A percentile compares a stretch with the other conserved stretches of the same genome.
phyloP scores from a whole-genome alignment of 2,113 vertebrate species.

The Hymenochirus boettgeri region DNA sequence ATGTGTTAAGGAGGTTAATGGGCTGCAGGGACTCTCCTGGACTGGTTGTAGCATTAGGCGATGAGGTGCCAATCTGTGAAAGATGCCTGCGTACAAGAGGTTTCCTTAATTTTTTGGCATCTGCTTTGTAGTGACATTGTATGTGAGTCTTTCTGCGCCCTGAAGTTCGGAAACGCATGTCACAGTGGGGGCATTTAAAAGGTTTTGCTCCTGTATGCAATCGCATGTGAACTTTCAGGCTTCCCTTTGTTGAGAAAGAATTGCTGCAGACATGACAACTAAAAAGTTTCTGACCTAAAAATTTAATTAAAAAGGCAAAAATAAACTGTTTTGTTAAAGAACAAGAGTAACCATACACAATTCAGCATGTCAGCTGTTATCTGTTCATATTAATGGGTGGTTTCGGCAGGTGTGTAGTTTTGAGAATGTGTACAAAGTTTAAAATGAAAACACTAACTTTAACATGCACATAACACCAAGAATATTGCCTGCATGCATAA shows the following conservation, averaged over 20 bases:
- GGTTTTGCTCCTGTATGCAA: constrained; percentile 95
- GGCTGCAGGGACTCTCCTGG: constrained; percentile 68
- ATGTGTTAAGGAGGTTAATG: constrained; percentile 67
- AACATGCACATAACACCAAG: no score
- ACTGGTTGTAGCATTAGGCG: constrained; percentile 11
- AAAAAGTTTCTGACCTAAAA: constrained; percentile 91
- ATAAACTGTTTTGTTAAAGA: no score
- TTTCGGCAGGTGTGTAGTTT: no score
- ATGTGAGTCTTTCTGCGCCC: constrained; percentile 97
- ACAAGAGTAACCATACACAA: no score
- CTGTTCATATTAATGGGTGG: no score
- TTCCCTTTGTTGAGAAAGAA: constrained; percentile 96
- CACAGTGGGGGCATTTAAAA: constrained; percentile 95
- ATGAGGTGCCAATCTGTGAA: constrained; percentile 18
- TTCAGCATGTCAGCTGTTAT: no score
- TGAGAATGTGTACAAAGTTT: no score
- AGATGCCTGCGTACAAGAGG: constrained; percentile 46
- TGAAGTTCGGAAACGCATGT: constrained; percentile 91
- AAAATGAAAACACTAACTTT: no score
- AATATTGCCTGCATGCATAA: no score
- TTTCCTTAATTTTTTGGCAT: constrained; percentile 73
- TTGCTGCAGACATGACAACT: constrained; percentile 96
- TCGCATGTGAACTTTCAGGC: constrained; percentile 98
- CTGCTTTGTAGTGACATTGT: constrained; percentile 83
- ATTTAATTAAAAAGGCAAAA: no score